These are phyloP conservation scores for Rhopalosiphum maidis DNA, from an alignment of 1,140 invertebrate species.

Conservation along the genomic window DNA sequence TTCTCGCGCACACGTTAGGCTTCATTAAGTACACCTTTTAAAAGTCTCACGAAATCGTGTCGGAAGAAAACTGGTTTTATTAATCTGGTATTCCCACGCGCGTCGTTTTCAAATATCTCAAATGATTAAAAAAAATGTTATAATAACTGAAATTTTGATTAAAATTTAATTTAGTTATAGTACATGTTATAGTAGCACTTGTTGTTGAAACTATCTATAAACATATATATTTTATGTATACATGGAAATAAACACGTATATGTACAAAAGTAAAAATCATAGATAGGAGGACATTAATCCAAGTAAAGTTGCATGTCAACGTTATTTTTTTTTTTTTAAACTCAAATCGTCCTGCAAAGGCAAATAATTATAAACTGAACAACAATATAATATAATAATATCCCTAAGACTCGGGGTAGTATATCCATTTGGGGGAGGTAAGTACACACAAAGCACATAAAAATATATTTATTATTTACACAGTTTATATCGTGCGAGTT, in stretches of 20 bases:
- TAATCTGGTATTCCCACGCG: slow-evolving; percentile 44
- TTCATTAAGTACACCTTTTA: slow-evolving; percentile 31
- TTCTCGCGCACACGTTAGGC: slow-evolving; percentile 27
- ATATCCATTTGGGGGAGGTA: background rate
- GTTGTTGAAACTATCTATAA: background rate
- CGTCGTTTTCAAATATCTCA: background rate
- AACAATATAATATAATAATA: slow-evolving; percentile 33
- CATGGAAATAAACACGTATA: background rate
- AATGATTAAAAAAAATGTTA: slow-evolving; percentile 24
- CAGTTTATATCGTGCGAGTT: slow-evolving; percentile 26
- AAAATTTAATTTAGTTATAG: background rate
- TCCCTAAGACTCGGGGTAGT: background rate
- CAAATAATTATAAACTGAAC: background rate
- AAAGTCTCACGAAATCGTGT: slow-evolving; percentile 45
- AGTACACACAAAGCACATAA: slow-evolving; percentile 27
- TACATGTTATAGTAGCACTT: background rate
- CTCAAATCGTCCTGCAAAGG: background rate
- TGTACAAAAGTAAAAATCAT: background rate
- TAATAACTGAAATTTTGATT: slow-evolving; percentile 25
- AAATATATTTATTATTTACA: slow-evolving; percentile 52
- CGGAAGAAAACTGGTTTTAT: slow-evolving; percentile 23
- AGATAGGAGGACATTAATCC: background rate
- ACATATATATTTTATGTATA: no score
- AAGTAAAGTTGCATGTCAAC: background rate
- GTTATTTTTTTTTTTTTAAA: slow-evolving; percentile 11